Conservation (phyloP, 2,113 vertebrate genomes). For the Enhydra lutris region DNA sequence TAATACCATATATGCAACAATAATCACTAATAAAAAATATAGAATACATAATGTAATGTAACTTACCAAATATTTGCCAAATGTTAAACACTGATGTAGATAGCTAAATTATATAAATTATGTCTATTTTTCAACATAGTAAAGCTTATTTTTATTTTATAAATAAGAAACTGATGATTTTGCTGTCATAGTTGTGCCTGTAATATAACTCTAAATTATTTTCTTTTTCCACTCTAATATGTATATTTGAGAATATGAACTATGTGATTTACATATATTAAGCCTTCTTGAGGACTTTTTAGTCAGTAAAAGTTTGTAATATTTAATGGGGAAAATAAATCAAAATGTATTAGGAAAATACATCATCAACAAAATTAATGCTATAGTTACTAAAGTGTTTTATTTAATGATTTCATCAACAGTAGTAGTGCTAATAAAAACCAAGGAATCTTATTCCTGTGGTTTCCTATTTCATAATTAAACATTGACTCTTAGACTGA, state of each 20-base stretch:
- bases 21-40: not conserved
- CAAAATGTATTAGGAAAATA: not conserved
- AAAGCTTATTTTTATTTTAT: not conserved
- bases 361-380: not conserved
- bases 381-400: not conserved
- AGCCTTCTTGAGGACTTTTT: not conserved
- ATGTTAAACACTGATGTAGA: not conserved
- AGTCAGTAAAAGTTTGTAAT: not conserved
- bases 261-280: not conserved
- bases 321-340: not conserved
- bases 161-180: not conserved
- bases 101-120: not conserved
- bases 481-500: not conserved
- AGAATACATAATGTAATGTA: not conserved
- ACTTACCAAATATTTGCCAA: not conserved
- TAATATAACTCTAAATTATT: not conserved
- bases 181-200: not conserved
- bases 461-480: not conserved
- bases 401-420: not conserved
- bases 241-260: not conserved
- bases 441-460: not conserved
- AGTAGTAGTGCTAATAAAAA: not conserved
- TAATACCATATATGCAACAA: not conserved
- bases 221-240: not conserved
- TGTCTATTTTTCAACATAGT: not conserved